phyloP scores from a whole-genome alignment of 2,797 vertebrate species.

The Heteromormyrus szaboi region DNA sequence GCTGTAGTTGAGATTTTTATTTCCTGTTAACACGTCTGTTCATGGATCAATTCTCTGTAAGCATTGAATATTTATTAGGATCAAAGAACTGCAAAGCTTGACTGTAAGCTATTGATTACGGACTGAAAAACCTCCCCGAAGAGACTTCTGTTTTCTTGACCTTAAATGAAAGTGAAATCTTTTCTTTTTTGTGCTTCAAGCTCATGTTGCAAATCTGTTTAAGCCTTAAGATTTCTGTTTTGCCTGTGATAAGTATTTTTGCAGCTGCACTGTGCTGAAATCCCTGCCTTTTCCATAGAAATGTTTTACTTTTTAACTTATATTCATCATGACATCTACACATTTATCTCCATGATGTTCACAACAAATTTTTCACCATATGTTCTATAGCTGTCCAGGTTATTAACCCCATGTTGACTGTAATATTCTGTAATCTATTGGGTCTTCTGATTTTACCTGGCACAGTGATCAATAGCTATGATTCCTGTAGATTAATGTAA shows the following conservation, averaged over 20 bases:
- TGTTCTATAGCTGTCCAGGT: background rate
- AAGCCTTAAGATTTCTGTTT: background rate
- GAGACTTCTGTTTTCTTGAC: background rate
- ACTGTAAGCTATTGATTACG: background rate
- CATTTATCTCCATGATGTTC: background rate
- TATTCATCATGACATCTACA: background rate
- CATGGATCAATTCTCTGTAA: slow-evolving; percentile 5
- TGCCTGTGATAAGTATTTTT: background rate
- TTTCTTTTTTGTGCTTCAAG: background rate
- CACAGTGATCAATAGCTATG: background rate
- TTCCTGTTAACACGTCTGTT: slow-evolving; percentile 2
- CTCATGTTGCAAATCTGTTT: background rate
- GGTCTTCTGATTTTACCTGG: background rate
- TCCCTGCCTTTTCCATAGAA: background rate
- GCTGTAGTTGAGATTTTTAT: background rate
- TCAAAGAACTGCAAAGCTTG: background rate
- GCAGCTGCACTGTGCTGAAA: background rate
- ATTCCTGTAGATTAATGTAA: background rate
- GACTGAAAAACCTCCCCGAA: background rate
- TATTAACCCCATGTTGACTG: background rate
- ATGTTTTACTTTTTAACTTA: background rate
- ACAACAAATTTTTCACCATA: background rate
- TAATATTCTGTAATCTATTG: background rate
- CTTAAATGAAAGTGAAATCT: background rate
- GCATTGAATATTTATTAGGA: background rate